Percentiles rank a stretch among this genome's conserved stretches.
Evolutionary conservation across 2,113 vertebrate species (phyloP).

Genomic region (Saguinus midas): DNA sequence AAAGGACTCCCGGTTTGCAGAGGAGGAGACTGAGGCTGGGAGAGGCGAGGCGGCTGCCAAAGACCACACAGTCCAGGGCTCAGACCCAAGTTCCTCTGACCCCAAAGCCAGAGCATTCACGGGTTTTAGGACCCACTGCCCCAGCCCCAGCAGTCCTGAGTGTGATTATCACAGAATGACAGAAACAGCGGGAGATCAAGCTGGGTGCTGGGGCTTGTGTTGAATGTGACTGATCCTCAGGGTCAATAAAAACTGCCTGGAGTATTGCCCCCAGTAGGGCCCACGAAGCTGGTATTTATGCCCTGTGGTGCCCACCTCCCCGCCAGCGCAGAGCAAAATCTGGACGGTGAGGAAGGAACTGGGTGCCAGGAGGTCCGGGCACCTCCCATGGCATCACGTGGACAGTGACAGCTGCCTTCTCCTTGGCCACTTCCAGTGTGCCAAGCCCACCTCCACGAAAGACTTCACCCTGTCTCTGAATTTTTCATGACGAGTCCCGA

Average conservation of each 20-base stretch:
- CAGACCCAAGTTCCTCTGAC: neutral
- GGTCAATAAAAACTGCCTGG: no score
- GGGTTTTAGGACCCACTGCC: neutral
- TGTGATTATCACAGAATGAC: neutral
- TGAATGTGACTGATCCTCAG: neutral
- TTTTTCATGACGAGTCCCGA: neutral
- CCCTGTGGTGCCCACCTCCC: neutral
- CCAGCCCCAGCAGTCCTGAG: neutral
- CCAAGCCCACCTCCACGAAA: accelerated
- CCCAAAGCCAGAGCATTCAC: accelerated
- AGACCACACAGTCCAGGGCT: neutral
- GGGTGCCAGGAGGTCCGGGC: neutral
- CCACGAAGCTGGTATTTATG: neutral
- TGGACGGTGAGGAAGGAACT: neutral
- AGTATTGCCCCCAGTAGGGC: accelerated
- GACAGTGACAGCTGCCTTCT: accelerated
- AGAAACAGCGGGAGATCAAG: neutral
- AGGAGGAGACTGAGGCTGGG: neutral
- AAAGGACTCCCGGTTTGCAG: no score
- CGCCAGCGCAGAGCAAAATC: neutral
- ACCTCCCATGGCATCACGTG: accelerated
- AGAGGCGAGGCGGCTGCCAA: neutral
- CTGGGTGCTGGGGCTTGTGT: neutral
- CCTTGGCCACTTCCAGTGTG: neutral
- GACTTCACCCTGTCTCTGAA: neutral